Percentiles rank a stretch among this genome's conserved stretches.
phyloP scores from a whole-genome alignment of 2,888 invertebrate species.

The Drosophila peninsularis region DNA sequence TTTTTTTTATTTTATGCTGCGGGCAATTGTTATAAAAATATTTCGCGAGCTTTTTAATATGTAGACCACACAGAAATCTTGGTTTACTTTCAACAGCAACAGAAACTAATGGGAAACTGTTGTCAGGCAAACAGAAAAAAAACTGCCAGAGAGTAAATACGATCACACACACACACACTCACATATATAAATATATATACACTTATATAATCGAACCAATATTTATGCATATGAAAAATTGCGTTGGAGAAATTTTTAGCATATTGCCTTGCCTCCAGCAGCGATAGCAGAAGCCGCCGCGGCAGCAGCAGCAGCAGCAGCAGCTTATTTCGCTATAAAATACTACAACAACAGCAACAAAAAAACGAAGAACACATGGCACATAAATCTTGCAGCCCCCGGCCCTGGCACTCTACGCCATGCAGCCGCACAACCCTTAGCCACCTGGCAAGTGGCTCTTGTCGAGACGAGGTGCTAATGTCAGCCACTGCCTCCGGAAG shows the following conservation, averaged over 20 bases:
- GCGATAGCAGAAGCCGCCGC: conserved; percentile 15
- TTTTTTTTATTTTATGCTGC: not conserved
- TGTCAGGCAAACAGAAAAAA: conserved; percentile 22
- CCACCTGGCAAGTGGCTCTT: conserved; percentile 52
- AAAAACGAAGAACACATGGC: conserved; percentile 50
- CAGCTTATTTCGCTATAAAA: conserved; percentile 48
- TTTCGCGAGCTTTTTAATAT: not conserved
- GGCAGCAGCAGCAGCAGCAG: conserved; percentile 13
- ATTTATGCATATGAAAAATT: conserved; percentile 66
- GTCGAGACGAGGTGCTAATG: conserved; percentile 73
- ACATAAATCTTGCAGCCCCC: conserved; percentile 66
- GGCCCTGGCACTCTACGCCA: not conserved
- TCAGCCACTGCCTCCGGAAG: conserved; percentile 61
- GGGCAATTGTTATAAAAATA: not conserved
- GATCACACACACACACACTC: not conserved
- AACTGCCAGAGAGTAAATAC: conserved; percentile 20
- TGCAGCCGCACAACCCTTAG: conserved; percentile 22
- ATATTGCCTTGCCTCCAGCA: conserved; percentile 62
- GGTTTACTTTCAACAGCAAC: conserved; percentile 55
- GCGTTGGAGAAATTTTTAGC: conserved; percentile 66
- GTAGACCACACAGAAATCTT: conserved; percentile 42
- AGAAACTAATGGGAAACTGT: conserved; percentile 27
- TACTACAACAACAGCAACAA: conserved; percentile 4
- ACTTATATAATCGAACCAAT: conserved; percentile 44
- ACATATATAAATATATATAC: not conserved